Base-by-base conservation (phyloP, 2,113 vertebrate genomes). In the Varanus komodoensis region DNA sequence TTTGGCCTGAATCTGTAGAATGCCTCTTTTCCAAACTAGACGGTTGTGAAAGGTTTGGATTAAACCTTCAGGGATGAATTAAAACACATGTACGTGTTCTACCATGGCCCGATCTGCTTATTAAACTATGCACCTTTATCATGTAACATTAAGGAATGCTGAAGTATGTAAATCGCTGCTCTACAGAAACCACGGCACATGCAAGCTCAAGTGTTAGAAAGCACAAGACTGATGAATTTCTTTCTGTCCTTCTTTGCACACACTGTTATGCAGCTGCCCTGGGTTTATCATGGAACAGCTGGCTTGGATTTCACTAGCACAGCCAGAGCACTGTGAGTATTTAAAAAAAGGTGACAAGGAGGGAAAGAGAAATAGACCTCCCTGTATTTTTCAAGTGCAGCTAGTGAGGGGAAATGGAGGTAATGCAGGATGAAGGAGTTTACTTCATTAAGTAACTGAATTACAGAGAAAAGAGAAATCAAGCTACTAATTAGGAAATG, bases 231-330 rank as follows among this genome's bases (percentile, higher is more conserved):
- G 77, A 25, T 57, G 44, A 38, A 69, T 52, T 25, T 78, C 38
- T 80, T 79, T 14, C 67, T 52, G 25, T 78, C 64, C 23, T 57
- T 21, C 8, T 57, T 38, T n/a, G 29, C 57, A 80, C 83, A 86
- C 78, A 57, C 84, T 80, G 77, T 69, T 67, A 44, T 80, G 83
- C 89, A 90, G 89, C 89, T 90, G 89, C 75, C 67, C 50, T 23
- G 83, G 83, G 75, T 86, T 90, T 90, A 90, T 90, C 64, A 32
- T 38, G 67, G 89, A 90, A 90, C 89, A 90, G 89, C 89, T 90
- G 89, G 69, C 80, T 86, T 44, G 83, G 64, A 57, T 85, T 86
- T 90, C 89, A 86, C 67, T 90, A 71, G 71, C 89, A 80, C n/a
- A n/a, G 57, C 23, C 67, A 71, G 64, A 84, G 61, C 75, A 90